phyloP scores from a whole-genome alignment of 2,113 vertebrate species.

The Progne subis region DNA sequence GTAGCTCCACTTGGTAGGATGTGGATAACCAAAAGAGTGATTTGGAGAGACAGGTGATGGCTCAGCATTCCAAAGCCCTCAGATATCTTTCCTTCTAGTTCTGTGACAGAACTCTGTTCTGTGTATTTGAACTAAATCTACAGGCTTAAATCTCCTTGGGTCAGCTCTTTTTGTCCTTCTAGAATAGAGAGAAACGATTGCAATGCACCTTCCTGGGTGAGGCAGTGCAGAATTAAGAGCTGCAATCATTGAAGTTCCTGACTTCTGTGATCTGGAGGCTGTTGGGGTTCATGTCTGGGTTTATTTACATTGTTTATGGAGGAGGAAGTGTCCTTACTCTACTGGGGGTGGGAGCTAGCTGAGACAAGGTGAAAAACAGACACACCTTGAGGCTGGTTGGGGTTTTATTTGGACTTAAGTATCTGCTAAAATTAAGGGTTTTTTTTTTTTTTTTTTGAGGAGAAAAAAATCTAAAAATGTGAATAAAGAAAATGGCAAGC shows the following conservation, averaged over 20 bases:
- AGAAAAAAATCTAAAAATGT: not conserved
- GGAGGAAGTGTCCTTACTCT: not conserved
- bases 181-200: not conserved
- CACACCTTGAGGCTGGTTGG: not conserved
- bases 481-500: not conserved
- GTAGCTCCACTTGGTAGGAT: not conserved
- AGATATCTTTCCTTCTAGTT: not conserved
- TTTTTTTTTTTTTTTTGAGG: not conserved
- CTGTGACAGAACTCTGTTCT: not conserved
- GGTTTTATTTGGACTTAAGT: not conserved
- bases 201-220: not conserved
- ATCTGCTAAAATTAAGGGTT: not conserved
- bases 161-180: not conserved
- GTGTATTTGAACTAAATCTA: not conserved
- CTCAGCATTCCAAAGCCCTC: not conserved
- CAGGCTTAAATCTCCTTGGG: not conserved
- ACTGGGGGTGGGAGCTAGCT: not conserved
- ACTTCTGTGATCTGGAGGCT: not conserved
- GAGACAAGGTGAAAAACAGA: not conserved
- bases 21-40: not conserved
- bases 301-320: not conserved
- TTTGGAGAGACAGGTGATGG: not conserved
- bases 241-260: not conserved
- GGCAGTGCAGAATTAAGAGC: not conserved
- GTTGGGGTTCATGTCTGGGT: not conserved